Base-by-base conservation (phyloP, 1,140 invertebrate genomes). In the Brachionus koreanus region DNA sequence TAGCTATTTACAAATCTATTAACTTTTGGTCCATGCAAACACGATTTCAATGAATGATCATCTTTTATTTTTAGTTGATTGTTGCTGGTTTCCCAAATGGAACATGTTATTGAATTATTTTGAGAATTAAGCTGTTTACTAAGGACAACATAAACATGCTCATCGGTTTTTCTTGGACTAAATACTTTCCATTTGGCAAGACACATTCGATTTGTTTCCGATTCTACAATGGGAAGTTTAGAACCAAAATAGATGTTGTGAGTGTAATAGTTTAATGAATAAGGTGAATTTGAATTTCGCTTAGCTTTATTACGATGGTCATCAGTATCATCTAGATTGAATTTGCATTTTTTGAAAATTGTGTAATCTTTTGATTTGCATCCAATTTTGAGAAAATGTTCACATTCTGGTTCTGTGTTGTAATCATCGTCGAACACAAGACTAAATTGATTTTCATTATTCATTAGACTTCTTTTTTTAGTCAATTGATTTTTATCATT, bases 341-440 rank as follows among this genome's bases (percentile, higher is more conserved):
- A 74, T 46, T 74, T 46, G 12, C 69, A 74, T 33, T 74, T 74
- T 74, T 74, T 74, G 13, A 43, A 35, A 43, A 74, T 74, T 25
- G 69, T 29, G 43, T 74, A 74, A 29, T 74, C 69, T 46, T 49
- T 74, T 4, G 37, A 29, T 13, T 12, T 74, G 19, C 69, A 74
- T 25, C 69, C 69, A 74, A 74, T 74, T 74, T 74, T 74, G 3
- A 74, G 23, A 46, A 25, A 74, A 46, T 74, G 69, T n/a, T 74
- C 69, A n/a, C 69, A 74, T 29, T 74, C 69, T 3, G 37, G 23
- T 46, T 74, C 33, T 46, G 39, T 25, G 12, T 74, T 74, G 12
- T 74, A 33, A 25, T 46, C 69, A 42, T 74, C 25, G 10, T 74
- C 69, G 25, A 74, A 74, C 12, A 74, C 42, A 7, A 46, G 13